Base-by-base conservation (phyloP, 2,888 invertebrate species). In the Dromius quadrimaculatus region DNA sequence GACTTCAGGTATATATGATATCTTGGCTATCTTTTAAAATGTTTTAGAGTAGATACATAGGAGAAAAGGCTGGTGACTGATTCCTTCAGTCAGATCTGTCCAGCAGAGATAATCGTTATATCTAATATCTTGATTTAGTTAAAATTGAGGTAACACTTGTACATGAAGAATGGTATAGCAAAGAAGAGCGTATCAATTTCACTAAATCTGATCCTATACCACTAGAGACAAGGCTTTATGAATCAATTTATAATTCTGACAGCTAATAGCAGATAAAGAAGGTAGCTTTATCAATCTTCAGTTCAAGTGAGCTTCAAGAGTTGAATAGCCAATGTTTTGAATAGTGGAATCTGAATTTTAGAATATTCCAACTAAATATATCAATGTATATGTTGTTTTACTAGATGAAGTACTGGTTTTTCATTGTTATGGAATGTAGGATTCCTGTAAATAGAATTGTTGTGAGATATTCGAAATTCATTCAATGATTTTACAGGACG, bases 1-100 rank as follows among this genome's bases (percentile, higher is more conserved):
- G 74, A 83, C 74, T 87, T 86, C 78, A 82, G 83, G 87, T 87
- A 74, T 79, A 78, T 73, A 38, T 38, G 3, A 50, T 50, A 13
- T 15, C 15, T 28, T 54, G 9, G 5, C 23, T 15, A 5, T 9
- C 20, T 43, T 2, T 43, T 15, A 15, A 43, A 13, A 17, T 22
- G n/a, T 47, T 47, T 43, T 15, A 28, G 28, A 5, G 3, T 28
- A 3, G 8, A 5, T 28, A 28, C 28, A 5, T 28, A 28, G 8
- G 8, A 28, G 8, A n/a, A n/a, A n/a, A n/a, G n/a, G n/a, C n/a
- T n/a, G n/a, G n/a, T n/a, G n/a, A n/a, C n/a, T n/a, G n/a, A n/a
- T n/a, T n/a, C n/a, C n/a, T n/a, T n/a, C n/a, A n/a, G n/a, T n/a
- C n/a, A n/a, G n/a, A n/a, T n/a, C n/a, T n/a, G n/a, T n/a, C n/a